Evolutionary conservation across 2,797 vertebrate species (phyloP).

Genomic region (Menidia menidia): DNA sequence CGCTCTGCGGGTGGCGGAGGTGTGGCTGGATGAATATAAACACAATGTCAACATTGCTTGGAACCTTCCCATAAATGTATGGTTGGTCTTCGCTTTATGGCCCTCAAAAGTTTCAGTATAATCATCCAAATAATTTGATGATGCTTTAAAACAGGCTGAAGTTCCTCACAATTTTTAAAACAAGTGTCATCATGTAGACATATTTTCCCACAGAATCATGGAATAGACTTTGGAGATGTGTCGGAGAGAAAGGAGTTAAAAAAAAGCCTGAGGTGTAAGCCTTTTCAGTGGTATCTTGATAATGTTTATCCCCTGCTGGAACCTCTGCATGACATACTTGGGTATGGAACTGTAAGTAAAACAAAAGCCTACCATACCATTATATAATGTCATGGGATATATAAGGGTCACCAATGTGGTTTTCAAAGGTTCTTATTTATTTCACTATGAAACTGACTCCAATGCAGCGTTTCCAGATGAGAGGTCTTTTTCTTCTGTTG

Average conservation of each 20-base stretch:
- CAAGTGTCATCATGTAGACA: not conserved
- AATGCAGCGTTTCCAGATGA: not conserved
- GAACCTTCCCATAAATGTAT: constrained; percentile 89
- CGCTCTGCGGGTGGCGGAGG: constrained; percentile 90
- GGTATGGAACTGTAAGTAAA: constrained; percentile 75
- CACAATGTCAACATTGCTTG: constrained; percentile 91
- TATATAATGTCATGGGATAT: not conserved
- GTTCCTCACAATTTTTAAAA: not conserved
- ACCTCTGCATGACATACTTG: constrained; percentile 44
- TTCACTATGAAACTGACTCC: not conserved
- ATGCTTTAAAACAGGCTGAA: not conserved
- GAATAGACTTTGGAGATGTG: constrained; percentile 84
- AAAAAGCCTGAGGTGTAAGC: constrained; percentile 83
- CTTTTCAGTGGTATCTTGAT: constrained; percentile 86
- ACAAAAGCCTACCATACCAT: not conserved
- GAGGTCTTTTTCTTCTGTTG: not conserved
- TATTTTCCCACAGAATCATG: constrained; percentile 74
- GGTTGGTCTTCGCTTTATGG: not conserved
- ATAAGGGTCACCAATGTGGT: not conserved
- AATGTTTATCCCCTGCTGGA: constrained; percentile 79
- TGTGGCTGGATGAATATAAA: constrained; percentile 96
- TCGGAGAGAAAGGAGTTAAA: constrained; percentile 82
- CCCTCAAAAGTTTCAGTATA: not conserved
- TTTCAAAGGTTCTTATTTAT: not conserved
- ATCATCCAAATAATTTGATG: not conserved